Base-by-base conservation (phyloP, 92 coral and sea anemone genomes). In the Isaurus tuberculatus region DNA sequence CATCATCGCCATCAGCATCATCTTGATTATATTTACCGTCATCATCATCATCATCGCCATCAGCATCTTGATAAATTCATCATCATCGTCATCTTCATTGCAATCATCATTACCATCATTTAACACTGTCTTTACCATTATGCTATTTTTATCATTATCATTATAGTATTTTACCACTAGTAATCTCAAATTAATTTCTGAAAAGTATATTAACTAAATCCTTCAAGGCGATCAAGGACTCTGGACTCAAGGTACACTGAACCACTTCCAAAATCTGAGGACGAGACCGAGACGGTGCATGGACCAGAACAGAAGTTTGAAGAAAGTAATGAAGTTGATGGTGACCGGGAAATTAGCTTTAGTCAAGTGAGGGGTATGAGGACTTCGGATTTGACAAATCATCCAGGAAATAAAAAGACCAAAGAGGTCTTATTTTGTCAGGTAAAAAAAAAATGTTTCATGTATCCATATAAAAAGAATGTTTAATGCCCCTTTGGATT, bases 351-450 rank as follows among this genome's bases (percentile, higher is more conserved):
- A 15, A n/a, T 5, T 31, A 31, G 26, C 31, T 19, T 34, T 51
- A 3, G 23, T 17, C 81, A 20, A 23, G 19, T 32, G 16, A 32
- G 81, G 29, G 69, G 81, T 30, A 75, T 33, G 66, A 75, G 16
- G 40, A 75, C 81, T 0, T 75, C 81, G 4, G 68, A 75, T 55
- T 55, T 75, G 81, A 75, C 81, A 7, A 94, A 93, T 58, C 87
- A 91, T 51, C 94, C 89, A 29, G 97, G 89, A 36, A 86, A 90
- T 65, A 86, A 61, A 71, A 90, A 70, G 86, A 90, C 97, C 1
- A 86, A 69, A 66, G 94, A 90, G 8, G 92, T 93, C 13, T 69
- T 90, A 22, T 79, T 87, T 64, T 83, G 92, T 66, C 80, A 83
- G 91, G 97, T 93, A 87, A 15, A 66, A 6, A 57, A n/a, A n/a